Evolutionary conservation across 1,140 invertebrate species (phyloP).

Genomic region (Frieseomelitta varia): DNA sequence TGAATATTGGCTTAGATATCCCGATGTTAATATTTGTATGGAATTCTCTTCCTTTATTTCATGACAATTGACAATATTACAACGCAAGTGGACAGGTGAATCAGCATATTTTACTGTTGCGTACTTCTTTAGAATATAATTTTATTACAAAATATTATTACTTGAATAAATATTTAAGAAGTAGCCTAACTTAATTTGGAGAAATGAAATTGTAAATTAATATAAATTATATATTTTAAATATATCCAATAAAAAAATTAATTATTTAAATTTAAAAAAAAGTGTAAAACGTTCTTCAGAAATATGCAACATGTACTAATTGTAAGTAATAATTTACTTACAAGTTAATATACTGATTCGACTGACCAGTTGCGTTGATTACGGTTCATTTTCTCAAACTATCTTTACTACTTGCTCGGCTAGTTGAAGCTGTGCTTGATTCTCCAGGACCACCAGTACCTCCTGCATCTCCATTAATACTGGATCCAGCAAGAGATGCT

Average conservation of each 20-base stretch:
- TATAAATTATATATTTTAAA: constrained; percentile 3
- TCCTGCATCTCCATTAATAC: constrained; percentile 77
- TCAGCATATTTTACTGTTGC: constrained; percentile 70
- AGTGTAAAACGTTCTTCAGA: constrained; percentile 21
- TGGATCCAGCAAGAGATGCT: constrained; percentile 77
- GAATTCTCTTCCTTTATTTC: constrained; percentile 33
- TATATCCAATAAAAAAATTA: background rate
- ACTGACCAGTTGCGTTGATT: constrained; percentile 80
- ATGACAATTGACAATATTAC: constrained; percentile 65
- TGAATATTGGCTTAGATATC: constrained; percentile 42
- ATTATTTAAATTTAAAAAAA: background rate
- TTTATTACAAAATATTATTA: constrained; percentile 4
- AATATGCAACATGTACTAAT: constrained; percentile 49
- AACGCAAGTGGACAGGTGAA: constrained; percentile 78
- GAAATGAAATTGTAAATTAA: background rate
- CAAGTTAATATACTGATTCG: constrained; percentile 79
- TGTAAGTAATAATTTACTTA: constrained; percentile 66
- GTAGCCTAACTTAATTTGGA: background rate
- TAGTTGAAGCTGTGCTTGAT: constrained; percentile 82
- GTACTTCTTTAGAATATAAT: too few species aligned
- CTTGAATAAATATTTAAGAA: background rate
- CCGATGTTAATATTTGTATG: constrained; percentile 44
- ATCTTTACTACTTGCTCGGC: constrained; percentile 83
- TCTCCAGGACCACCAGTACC: constrained; percentile 77
- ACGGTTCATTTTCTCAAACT: constrained; percentile 83